Base-by-base conservation (phyloP, 2,797 vertebrate species). In the Anomalospiza imberbis region DNA sequence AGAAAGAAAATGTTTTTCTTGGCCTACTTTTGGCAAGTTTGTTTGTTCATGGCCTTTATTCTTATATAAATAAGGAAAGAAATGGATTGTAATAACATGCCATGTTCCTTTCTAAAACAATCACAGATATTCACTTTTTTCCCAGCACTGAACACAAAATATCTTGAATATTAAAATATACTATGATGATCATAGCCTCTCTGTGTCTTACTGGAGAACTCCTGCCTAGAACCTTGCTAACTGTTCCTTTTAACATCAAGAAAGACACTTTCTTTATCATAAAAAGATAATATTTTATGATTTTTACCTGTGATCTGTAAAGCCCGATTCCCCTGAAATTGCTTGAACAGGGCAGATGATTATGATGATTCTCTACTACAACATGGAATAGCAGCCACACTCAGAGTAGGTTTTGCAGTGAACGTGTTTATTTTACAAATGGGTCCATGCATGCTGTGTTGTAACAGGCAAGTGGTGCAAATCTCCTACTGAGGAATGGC, bases 371-470 rank as follows among this genome's bases (percentile, higher is more conserved):
- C 40, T 40, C 12, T 75, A 29, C 31, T 51, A 28, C 38, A 68
- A 47, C 29, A 62, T 38, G 57, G 21, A 92, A 79, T 4, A 48
- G 17, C 83, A 84, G 76, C 51, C 73, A 70, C 77, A 62, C 19
- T 91, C 38, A 36, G 42, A 55, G 38, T 29, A 54, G 22, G 28
- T 88, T 84, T 87, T 88, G 45, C 51, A 93, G 68, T 73, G 36
- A 86, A 87, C 95, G 61, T 93, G 89, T 80, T 96, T 91, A 82
- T 96, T 96, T 97, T 86, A 88, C 78, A 96, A 91, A 95, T 73
- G 68, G 76, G 76, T 62, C 21, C 38, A 4, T 24, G 38, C 63
- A 78, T 75, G 92, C 92, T 93, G 89, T 83, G 93, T 86, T 93
- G 38, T 65, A 75, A 95, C 45, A 93, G 73, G 31, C 84, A 93